Conservation (phyloP, 2,888 invertebrate genomes). For the Lasioglossum malachurum region DNA sequence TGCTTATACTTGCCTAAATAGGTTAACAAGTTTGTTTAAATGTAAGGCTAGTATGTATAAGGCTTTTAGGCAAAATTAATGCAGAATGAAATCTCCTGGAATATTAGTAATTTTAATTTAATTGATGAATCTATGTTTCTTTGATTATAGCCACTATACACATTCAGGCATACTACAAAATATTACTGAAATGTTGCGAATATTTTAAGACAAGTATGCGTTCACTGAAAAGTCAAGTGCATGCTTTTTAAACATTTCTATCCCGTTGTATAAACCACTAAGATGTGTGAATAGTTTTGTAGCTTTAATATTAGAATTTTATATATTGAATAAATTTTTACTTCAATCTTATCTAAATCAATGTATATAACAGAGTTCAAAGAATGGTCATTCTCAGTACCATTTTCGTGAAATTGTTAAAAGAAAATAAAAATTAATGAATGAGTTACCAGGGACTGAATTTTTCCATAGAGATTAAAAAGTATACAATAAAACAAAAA, state of each 20-base stretch:
- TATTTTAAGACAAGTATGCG: neutral
- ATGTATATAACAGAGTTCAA: neutral
- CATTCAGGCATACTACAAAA: neutral
- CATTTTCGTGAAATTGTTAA: neutral
- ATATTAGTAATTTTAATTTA: neutral
- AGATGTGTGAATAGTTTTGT: neutral
- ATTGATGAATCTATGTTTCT: neutral
- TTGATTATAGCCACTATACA: neutral
- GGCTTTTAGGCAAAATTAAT: neutral
- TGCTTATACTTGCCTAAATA: neutral
- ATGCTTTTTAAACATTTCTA: neutral
- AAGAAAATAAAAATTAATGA: neutral
- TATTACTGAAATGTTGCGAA: neutral
- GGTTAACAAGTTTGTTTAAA: too few species aligned
- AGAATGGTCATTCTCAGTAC: neutral
- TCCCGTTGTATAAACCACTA: neutral
- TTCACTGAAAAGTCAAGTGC: too few species aligned
- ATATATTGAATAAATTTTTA: neutral
- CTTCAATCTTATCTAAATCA: neutral
- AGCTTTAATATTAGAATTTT: neutral
- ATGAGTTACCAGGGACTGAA: too few species aligned
- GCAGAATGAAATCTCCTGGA: neutral
- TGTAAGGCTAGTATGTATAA: too few species aligned
- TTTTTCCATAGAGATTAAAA: too few species aligned
- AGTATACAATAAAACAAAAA: too few species aligned